Conservation (phyloP, 2,113 vertebrate genomes). For the human region GRCh38 chr17:80854001-80854500, state of each 20-base stretch:
- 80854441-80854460: rapidly evolving
- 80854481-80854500: background rate
- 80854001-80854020: too few species aligned
- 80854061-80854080: background rate
- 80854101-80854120: background rate
- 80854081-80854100: background rate
- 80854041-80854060: background rate
- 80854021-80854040: background rate
- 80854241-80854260: background rate
- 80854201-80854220: background rate
- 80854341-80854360: background rate
- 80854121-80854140: background rate
- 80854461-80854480: background rate
- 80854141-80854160: background rate
- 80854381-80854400: too few species aligned
- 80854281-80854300: background rate
- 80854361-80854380: background rate
- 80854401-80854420: background rate
- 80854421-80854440: rapidly evolving
- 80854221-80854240: rapidly evolving
- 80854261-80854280: too few species aligned
- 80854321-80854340: background rate
- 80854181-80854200: background rate
- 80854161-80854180: background rate
- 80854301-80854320: background rate